Conservation (phyloP, 2,113 vertebrate species). For the Irena cyanogastra region DNA sequence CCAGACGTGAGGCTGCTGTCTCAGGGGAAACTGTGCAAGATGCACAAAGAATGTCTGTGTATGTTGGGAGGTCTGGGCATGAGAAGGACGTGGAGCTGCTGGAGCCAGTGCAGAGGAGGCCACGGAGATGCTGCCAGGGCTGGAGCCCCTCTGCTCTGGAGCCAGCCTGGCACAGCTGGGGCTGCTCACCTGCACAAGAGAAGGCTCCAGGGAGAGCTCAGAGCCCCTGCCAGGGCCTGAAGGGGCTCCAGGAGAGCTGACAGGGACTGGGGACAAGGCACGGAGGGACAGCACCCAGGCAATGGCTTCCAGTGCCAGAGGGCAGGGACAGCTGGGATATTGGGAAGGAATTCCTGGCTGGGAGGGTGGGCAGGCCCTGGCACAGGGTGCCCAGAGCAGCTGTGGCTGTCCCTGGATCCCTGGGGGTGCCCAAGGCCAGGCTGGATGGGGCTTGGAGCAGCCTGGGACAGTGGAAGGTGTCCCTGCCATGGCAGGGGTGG, state of each 20-base stretch:
- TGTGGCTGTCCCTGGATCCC: neutral
- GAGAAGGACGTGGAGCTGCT: neutral
- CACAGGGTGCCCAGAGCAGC: neutral
- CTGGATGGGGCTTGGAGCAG: neutral
- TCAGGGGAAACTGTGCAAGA: rapidly evolving
- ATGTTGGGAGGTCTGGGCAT: neutral
- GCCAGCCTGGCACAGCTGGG: neutral
- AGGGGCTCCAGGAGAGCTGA: neutral
- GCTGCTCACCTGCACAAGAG: neutral
- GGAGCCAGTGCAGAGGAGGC: neutral
- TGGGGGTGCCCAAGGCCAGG: neutral
- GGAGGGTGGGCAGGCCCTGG: neutral
- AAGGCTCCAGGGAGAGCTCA: neutral
- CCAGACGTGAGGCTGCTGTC: neutral
- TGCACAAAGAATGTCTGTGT: rapidly evolving
- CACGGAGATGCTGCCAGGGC: neutral
- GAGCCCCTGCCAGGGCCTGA: neutral
- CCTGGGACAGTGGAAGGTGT: neutral
- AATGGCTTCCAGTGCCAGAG: neutral
- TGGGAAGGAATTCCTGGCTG: neutral
- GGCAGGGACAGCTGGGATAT: neutral
- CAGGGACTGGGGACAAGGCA: neutral
- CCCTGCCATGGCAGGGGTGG: neutral
- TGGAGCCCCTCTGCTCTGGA: neutral
- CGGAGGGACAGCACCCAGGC: neutral